These are phyloP conservation scores for Drosophila quadrilineata DNA, from an alignment of 1,140 invertebrate species.

Conservation along the genomic window DNA sequence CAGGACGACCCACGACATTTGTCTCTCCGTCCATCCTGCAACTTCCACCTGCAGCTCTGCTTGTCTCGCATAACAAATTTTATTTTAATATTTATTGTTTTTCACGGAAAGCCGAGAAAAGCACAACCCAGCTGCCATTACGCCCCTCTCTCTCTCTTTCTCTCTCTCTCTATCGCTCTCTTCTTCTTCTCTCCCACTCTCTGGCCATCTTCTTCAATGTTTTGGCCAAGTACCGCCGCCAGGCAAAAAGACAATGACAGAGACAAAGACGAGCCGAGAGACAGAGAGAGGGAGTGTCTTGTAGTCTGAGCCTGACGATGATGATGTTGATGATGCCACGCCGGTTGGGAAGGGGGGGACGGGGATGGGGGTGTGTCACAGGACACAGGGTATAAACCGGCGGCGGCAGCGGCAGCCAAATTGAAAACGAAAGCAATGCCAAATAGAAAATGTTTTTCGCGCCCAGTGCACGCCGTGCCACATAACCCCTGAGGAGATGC, in stretches of 20 bases:
- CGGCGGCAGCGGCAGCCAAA: slow-evolving; percentile 50
- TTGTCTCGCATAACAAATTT: slow-evolving; percentile 63
- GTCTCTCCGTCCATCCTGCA: slow-evolving; percentile 1
- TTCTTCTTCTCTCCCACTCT: too few species aligned
- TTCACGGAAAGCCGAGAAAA: slow-evolving; percentile 62
- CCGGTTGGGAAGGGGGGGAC: too few species aligned
- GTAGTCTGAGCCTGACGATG: background rate
- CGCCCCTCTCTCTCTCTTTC: too few species aligned
- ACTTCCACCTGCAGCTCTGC: slow-evolving; percentile 25
- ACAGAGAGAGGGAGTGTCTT: background rate
- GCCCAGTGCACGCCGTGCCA: slow-evolving; percentile 15
- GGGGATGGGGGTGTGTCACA: too few species aligned
- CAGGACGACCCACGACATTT: slow-evolving; percentile 39
- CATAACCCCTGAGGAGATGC: slow-evolving; percentile 6
- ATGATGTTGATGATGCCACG: background rate
- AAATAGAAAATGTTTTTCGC: slow-evolving; percentile 74
- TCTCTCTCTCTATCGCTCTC: too few species aligned
- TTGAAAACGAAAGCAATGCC: slow-evolving; percentile 78
- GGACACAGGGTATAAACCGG: slow-evolving; percentile 9
- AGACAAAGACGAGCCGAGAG: background rate
- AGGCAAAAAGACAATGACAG: slow-evolving; percentile 20
- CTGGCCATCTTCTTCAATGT: background rate
- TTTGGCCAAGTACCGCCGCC: slow-evolving; percentile 41
- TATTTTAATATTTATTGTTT: slow-evolving; percentile 78
- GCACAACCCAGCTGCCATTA: slow-evolving; percentile 35